A percentile compares a stretch with the other conserved stretches of the same genome.
phyloP scores from a whole-genome alignment of 2,888 invertebrate genomes.

The Trissolcus japonicus region DNA sequence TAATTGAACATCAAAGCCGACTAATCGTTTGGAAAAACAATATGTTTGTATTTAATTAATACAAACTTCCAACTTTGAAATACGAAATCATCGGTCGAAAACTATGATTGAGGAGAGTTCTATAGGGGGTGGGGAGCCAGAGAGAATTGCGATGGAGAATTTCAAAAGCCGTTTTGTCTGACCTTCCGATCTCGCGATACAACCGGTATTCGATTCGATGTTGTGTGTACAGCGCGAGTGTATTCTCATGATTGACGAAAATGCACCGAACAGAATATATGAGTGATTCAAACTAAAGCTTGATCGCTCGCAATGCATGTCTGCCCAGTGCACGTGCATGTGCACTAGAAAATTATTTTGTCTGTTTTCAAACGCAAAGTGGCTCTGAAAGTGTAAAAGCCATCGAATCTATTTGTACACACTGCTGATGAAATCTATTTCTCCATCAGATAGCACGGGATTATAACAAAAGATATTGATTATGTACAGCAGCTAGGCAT shows the following conservation, averaged over 20 bases:
- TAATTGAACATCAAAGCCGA: slow-evolving; percentile 28
- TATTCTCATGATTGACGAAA: slow-evolving; percentile 40
- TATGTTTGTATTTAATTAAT: slow-evolving; percentile 17
- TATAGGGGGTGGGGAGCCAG: not conserved
- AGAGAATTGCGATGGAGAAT: slow-evolving; percentile 16
- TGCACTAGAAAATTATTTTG: slow-evolving; percentile 62
- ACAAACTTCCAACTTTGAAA: slow-evolving; percentile 2
- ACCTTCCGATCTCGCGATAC: slow-evolving; percentile 41
- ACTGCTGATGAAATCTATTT: too few species aligned
- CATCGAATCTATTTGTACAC: too few species aligned
- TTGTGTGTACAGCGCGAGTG: slow-evolving; percentile 35
- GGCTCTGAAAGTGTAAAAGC: not conserved
- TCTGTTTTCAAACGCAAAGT: not conserved
- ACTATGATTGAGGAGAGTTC: not conserved
- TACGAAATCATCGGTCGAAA: slow-evolving; percentile 21
- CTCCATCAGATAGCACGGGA: too few species aligned
- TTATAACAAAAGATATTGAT: too few species aligned
- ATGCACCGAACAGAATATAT: slow-evolving; percentile 41
- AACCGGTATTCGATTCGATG: slow-evolving; percentile 45
- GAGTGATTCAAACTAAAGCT: slow-evolving; percentile 40
- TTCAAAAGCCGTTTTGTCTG: slow-evolving; percentile 44
- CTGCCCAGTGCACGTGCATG: slow-evolving; percentile 60
- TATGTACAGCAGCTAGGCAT: too few species aligned
- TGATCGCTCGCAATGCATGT: slow-evolving; percentile 47
- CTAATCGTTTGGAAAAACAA: slow-evolving; percentile 8